Evolutionary conservation across 37 sponge, comb jelly and placozoan genomes (phyloP).

Genomic region (Cliona cf. orientalis): DNA sequence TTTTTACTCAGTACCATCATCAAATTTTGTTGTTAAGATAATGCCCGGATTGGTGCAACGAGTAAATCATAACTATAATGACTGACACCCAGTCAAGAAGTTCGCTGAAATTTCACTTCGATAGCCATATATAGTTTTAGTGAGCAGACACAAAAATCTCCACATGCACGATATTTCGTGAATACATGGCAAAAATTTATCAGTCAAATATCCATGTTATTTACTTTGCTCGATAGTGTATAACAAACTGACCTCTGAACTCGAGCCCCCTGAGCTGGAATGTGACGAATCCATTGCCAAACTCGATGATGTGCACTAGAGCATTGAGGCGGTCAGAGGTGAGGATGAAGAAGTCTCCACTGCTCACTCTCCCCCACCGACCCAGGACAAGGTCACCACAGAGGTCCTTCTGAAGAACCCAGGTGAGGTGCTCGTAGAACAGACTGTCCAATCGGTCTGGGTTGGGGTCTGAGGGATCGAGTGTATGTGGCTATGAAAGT

Average conservation of each 20-base stretch:
- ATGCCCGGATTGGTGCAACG: no score
- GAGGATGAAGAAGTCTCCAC: conserved; percentile 96
- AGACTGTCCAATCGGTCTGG: conserved; percentile 89
- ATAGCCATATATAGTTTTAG: no score
- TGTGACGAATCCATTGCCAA: conserved; percentile 97
- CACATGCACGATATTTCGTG: no score
- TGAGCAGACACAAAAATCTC: no score
- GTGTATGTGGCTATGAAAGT: not conserved
- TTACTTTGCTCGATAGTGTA: no score
- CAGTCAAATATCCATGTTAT: no score
- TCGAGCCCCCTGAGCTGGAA: conserved; percentile 97
- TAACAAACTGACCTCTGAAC: conserved; percentile 84
- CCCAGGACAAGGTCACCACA: conserved; percentile 94
- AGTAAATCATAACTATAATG: not conserved
- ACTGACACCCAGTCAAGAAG: no score
- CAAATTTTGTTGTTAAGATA: conserved; percentile 14
- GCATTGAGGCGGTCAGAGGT: conserved; percentile 91
- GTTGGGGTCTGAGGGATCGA: conserved; percentile 48
- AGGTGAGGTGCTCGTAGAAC: conserved; percentile 97
- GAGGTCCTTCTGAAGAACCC: conserved; percentile 89
- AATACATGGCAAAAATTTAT: no score
- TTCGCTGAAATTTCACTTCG: no score
- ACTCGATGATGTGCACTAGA: conserved; percentile 95
- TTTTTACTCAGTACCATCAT: no score
- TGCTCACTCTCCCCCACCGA: conserved; percentile 88